Percentiles rank a stretch among this genome's conserved stretches.
phyloP scores from a whole-genome alignment of 2,888 invertebrate genomes.

The Agrochola lychnidis region DNA sequence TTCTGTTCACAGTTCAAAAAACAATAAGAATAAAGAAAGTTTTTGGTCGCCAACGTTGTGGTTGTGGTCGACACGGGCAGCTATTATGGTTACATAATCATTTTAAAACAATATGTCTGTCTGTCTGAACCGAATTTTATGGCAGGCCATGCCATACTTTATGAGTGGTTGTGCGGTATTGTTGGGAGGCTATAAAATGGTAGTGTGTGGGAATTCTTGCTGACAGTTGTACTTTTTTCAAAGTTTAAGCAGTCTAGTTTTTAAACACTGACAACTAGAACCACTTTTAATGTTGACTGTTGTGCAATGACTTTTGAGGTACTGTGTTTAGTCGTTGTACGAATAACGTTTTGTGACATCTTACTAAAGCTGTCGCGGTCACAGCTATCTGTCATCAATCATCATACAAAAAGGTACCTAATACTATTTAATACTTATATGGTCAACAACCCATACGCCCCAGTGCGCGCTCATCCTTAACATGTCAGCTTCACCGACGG shows the following conservation, averaged over 20 bases:
- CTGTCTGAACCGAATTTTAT: conserved; percentile 9
- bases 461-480: conserved; percentile 43
- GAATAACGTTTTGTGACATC: background rate
- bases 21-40: conserved; percentile 44
- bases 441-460: background rate
- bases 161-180: background rate
- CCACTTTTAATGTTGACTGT: background rate
- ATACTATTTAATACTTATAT: background rate
- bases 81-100: conserved; percentile 42
- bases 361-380: background rate
- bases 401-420: background rate
- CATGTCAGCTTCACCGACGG: conserved; percentile 5
- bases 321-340: background rate
- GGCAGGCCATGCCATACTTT: background rate
- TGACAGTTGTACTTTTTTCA: background rate
- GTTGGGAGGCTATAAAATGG: background rate
- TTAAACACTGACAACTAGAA: background rate
- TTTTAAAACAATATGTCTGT: conserved; percentile 35
- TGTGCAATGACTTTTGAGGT: background rate
- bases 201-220: background rate
- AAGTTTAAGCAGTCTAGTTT: background rate
- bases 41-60: background rate
- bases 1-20: conserved; percentile 29
- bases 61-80: conserved; percentile 19
- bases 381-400: background rate